Percentiles rank a stretch among this genome's conserved stretches.
phyloP scores from a whole-genome alignment of 2,888 invertebrate species.

The Metellina segmentata region DNA sequence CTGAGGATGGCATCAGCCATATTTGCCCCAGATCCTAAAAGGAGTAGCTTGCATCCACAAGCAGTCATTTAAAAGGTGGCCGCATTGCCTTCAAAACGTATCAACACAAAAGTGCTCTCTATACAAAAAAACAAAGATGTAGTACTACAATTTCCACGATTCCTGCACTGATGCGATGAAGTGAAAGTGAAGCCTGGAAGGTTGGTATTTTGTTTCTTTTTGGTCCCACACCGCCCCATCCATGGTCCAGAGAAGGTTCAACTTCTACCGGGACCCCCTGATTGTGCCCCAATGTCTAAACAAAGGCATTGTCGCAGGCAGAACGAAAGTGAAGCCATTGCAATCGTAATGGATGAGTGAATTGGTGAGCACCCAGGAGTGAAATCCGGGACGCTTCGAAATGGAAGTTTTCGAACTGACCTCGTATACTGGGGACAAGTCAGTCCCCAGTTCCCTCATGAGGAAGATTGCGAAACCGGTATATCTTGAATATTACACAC shows the following conservation, averaged over 20 bases:
- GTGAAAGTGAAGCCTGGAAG: background rate
- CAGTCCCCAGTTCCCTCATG: conserved; percentile 50
- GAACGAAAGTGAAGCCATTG: conserved; percentile 46
- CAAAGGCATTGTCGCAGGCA: conserved; percentile 25
- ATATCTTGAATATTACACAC: conserved; percentile 30
- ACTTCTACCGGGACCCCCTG: background rate
- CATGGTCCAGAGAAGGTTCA: background rate
- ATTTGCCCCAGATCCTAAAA: too few relatives aligned
- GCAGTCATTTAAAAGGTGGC: too few relatives aligned
- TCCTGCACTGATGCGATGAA: too few relatives aligned
- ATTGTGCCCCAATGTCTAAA: conserved; percentile 28
- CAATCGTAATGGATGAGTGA: conserved; percentile 41
- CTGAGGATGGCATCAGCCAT: too few relatives aligned
- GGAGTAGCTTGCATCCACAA: too few relatives aligned
- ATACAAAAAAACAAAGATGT: too few relatives aligned
- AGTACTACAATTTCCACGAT: too few relatives aligned
- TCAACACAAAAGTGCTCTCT: too few relatives aligned
- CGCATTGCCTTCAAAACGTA: too few relatives aligned
- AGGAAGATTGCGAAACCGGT: conserved; percentile 68
- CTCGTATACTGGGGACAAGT: conserved; percentile 36
- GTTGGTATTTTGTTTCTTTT: too few relatives aligned
- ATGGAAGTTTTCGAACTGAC: conserved; percentile 35
- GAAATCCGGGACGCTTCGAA: conserved; percentile 42
- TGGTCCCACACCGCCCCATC: background rate
- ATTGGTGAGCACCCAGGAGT: conserved; percentile 41